Base-by-base conservation (phyloP, 2,113 vertebrate genomes). In the Serinus canaria region DNA sequence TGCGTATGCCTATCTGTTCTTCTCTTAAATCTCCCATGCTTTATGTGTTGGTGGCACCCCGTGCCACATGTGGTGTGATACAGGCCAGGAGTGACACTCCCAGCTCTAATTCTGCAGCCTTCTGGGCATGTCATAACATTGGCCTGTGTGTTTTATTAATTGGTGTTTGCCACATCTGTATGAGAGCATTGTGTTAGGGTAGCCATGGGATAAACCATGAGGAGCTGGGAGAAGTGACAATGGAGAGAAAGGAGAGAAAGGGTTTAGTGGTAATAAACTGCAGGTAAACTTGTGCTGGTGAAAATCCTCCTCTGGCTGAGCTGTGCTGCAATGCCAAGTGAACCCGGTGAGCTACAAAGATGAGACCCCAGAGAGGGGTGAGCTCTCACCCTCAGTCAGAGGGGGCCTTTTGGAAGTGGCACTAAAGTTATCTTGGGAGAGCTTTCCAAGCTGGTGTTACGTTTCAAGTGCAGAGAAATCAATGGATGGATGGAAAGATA, bases 371-470 rank as follows among this genome's bases (percentile, higher is more conserved):
- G 63, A 39, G 56, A 25, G 75, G 47, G 67, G 56, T 83, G 82
- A 55, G 31, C 84, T 90, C 81, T 56, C 74, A 30, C 20, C 83
- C 63, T 67, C 74, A 52, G 7, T 59, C 81, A 83, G 60, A 53
- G 59, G 35, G 43, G 31, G 12, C 39, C 55, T 81, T 85, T 46
- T 76, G 81, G 89, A 82, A 83, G 53, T 15, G 43, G 35, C 92
- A 87, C 60, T 50, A 78, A n/a, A 83, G 89, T 88, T 91, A 52
- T 63, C 79, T 52, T 50, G 69, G 89, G 86, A 85, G n/a, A 69
- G 59, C 72, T 96, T 83, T 78, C 64, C 87, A 76, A 83, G 95
- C 62, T 83, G 88, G 50, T 58, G 91, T 77, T 76, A 23, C 63
- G 68, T 81, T 86, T 83, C 89, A 88, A 25, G 23, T 35, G 62